These are phyloP conservation scores for Eristalis pertinax DNA, from an alignment of 2,888 invertebrate genomes.

Conservation along the genomic window DNA sequence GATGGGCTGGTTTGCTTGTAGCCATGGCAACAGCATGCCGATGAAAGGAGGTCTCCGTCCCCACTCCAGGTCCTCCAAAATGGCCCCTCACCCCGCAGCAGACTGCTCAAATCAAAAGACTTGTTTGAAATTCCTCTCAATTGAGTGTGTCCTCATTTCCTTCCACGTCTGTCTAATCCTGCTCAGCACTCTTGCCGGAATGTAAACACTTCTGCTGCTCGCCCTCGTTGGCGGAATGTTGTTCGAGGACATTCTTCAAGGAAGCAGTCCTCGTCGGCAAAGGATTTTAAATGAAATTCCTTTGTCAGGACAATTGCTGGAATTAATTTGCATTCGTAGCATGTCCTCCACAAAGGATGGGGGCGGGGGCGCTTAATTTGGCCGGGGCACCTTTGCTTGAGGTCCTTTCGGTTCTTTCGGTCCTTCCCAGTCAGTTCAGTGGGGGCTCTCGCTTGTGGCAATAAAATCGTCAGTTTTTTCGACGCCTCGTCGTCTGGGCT, in stretches of 20 bases:
- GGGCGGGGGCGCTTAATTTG: background rate
- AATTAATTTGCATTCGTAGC: conserved; percentile 25
- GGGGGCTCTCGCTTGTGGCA: background rate
- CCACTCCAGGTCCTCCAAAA: no score
- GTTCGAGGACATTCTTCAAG: background rate
- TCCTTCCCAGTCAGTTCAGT: background rate
- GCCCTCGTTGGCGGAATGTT: background rate
- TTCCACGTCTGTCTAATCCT: background rate
- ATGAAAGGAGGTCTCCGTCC: no score
- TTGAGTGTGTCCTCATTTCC: background rate
- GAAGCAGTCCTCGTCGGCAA: background rate
- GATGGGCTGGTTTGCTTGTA: no score
- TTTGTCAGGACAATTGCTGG: background rate
- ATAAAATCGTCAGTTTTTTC: background rate
- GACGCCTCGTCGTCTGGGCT: background rate
- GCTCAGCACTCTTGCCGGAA: background rate
- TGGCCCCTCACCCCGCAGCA: no score
- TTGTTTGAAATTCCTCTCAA: background rate
- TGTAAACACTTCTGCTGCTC: background rate
- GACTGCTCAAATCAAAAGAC: background rate
- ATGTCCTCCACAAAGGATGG: background rate
- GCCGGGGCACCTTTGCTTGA: background rate
- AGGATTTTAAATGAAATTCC: background rate
- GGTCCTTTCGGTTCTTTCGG: background rate
- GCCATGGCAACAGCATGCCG: no score